Conservation (phyloP, 2,113 vertebrate species). For the Telmatochromis sp. region DNA sequence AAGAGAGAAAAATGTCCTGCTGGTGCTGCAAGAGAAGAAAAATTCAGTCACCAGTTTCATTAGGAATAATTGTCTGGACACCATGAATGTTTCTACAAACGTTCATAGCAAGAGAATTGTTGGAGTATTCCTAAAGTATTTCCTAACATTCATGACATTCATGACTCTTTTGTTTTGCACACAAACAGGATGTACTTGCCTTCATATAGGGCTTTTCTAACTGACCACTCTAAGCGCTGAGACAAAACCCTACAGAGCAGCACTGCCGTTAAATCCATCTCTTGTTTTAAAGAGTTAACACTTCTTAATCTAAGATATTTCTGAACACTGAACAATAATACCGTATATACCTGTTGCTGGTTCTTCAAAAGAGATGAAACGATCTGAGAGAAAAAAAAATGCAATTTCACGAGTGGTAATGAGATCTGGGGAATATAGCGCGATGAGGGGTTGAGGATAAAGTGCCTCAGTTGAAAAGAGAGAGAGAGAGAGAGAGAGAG, state of each 20-base stretch:
- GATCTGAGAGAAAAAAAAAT: not conserved
- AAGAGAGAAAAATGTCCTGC: not conserved
- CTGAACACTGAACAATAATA: not conserved
- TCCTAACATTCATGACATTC: not conserved
- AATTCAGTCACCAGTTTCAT: not conserved
- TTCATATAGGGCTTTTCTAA: not conserved
- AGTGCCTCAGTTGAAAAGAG: not conserved
- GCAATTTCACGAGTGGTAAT: constrained; percentile 1
- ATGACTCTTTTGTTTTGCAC: not conserved
- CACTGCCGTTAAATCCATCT: not conserved
- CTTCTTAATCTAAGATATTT: not conserved
- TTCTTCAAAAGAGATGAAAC: not conserved
- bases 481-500: not conserved
- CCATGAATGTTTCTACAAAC: not conserved
- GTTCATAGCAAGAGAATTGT: not conserved
- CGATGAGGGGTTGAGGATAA: not conserved
- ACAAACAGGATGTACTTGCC: not conserved
- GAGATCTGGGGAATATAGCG: constrained; percentile 15
- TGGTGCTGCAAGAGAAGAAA: not conserved
- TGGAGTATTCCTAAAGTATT: not conserved
- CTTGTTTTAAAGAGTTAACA: not conserved
- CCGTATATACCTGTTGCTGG: not conserved
- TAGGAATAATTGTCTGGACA: not conserved
- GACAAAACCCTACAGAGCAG: not conserved
- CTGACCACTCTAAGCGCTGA: not conserved